These are phyloP conservation scores for Anthoscopus minutus DNA, from an alignment of 2,113 vertebrate species.

Conservation along the genomic window DNA sequence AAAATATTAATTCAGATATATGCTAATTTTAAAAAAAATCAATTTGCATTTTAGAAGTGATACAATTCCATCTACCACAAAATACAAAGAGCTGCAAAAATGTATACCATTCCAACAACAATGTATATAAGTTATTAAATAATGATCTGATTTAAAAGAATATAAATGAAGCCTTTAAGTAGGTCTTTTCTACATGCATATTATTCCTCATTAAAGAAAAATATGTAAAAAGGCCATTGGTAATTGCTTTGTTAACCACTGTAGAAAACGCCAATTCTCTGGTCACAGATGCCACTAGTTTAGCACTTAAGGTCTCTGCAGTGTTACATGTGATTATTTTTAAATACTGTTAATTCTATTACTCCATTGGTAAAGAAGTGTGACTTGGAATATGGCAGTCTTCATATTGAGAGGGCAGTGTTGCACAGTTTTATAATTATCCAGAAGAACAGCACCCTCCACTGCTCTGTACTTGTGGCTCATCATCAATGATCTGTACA, in stretches of 20 bases:
- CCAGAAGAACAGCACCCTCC: slow-evolving; percentile 93
- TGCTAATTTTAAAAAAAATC: slow-evolving; percentile 71
- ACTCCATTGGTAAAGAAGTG: slow-evolving; percentile 78
- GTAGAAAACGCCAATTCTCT: slow-evolving; percentile 84
- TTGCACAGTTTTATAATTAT: slow-evolving; percentile 80
- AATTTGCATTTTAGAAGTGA: slow-evolving; percentile 72
- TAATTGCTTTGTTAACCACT: slow-evolving; percentile 82
- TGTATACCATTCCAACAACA: slow-evolving; percentile 80
- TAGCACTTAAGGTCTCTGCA: slow-evolving; percentile 83
- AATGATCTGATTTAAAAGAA: slow-evolving; percentile 85
- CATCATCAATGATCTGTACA: slow-evolving; percentile 96
- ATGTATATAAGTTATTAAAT: slow-evolving; percentile 90
- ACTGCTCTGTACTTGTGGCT: slow-evolving; percentile 81
- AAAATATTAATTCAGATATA: slow-evolving; percentile 77
- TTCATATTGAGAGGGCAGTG: slow-evolving; percentile 71
- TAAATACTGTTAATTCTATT: slow-evolving; percentile 82
- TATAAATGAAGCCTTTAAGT: slow-evolving; percentile 84
- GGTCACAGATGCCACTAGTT: slow-evolving; percentile 81
- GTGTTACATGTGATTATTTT: slow-evolving; percentile 77
- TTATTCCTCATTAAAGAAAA: slow-evolving; percentile 78
- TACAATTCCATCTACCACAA: slow-evolving; percentile 78
- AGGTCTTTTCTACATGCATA: slow-evolving; percentile 88
- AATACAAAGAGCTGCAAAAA: slow-evolving; percentile 81
- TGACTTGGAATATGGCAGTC: slow-evolving; percentile 82
- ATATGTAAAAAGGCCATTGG: slow-evolving; percentile 83